Conservation (phyloP, 2,113 vertebrate species). For the Gorilla gorilla region DNA sequence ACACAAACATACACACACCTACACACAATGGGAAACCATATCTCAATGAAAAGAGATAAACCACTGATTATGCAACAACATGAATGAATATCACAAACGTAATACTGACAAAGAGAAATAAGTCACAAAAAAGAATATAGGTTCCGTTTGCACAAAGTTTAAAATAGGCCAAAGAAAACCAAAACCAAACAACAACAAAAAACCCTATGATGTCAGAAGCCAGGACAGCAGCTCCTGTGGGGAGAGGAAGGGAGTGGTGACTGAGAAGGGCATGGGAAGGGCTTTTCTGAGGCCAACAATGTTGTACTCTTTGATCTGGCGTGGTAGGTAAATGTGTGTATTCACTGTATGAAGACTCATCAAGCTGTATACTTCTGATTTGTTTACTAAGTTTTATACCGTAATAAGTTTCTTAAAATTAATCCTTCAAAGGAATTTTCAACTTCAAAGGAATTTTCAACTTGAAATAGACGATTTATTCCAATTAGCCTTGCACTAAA, state of each 20-base stretch:
- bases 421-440: background rate
- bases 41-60: background rate
- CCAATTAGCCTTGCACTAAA: background rate
- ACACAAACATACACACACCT: background rate
- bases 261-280: accelerated
- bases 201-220: background rate
- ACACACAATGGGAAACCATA: background rate
- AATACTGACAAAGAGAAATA: background rate
- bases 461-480: background rate
- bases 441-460: background rate
- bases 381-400: background rate
- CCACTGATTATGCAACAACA: too few species aligned
- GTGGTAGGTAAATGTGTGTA: too few species aligned
- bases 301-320: accelerated
- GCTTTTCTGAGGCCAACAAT: background rate
- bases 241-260: too few species aligned
- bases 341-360: background rate
- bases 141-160: background rate
- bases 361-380: background rate
- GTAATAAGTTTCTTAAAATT: background rate
- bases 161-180: background rate
- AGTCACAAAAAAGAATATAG: background rate
- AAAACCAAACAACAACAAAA: background rate
- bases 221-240: background rate
- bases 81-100: background rate